These are phyloP conservation scores for Harpagifer antarcticus DNA, from an alignment of 2,797 vertebrate species.

Conservation along the genomic window DNA sequence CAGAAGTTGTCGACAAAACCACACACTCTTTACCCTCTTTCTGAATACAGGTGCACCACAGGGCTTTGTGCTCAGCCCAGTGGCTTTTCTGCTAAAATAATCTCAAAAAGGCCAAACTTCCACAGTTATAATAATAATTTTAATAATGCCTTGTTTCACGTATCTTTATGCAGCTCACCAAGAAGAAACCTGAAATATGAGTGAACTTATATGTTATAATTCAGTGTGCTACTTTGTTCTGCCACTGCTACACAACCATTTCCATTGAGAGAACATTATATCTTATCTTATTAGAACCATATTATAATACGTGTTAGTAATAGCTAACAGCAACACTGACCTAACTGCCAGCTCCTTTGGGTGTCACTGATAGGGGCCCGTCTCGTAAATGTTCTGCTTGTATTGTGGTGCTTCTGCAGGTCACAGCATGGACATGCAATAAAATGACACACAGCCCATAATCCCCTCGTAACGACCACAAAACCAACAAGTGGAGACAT, in stretches of 20 bases:
- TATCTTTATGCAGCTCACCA: no score
- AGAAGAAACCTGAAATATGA: no score
- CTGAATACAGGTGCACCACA: no score
- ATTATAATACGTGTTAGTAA: neutral
- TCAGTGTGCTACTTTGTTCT: neutral
- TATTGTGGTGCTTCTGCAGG: neutral
- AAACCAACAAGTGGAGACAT: slow-evolving; percentile 9
- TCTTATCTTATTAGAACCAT: neutral
- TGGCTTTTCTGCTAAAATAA: no score
- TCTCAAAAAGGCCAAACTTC: no score
- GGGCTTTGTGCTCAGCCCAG: no score
- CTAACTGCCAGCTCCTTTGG: neutral
- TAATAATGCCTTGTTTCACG: no score
- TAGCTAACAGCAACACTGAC: slow-evolving; percentile 8
- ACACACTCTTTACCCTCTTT: no score
- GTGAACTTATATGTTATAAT: no score
- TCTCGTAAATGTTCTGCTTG: neutral
- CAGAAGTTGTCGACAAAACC: no score
- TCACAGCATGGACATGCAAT: neutral
- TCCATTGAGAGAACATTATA: neutral
- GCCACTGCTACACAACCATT: neutral
- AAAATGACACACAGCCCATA: neutral
- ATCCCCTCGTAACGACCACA: neutral
- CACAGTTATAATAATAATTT: no score
- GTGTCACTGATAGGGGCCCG: neutral